Conservation (phyloP, 2,113 vertebrate genomes). For the Herpetotheres cachinnans region DNA sequence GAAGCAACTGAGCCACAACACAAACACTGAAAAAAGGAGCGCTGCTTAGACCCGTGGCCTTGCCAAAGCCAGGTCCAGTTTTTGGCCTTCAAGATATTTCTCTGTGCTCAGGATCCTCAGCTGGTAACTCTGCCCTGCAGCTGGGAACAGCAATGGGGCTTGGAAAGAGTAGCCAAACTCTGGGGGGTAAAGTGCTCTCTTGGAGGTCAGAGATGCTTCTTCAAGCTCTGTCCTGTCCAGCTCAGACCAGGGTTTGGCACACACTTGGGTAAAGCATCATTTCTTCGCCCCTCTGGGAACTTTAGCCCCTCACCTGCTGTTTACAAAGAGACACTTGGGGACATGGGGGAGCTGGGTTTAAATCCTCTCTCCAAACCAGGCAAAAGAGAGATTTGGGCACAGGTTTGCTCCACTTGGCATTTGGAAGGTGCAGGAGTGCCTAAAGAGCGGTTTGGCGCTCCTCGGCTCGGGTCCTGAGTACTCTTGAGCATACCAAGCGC, state of each 20-base stretch:
- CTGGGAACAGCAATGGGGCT: not conserved
- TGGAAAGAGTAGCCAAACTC: not conserved
- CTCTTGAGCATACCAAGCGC: accelerated
- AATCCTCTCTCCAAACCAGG: not conserved
- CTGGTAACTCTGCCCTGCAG: not conserved
- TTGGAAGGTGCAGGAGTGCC: not conserved
- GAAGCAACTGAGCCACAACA: not conserved
- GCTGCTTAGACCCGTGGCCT: not conserved
- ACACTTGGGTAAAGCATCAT: not conserved
- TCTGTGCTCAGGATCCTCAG: not conserved
- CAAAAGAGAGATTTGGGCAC: not conserved
- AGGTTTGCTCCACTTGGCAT: not conserved
- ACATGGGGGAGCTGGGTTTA: not conserved
- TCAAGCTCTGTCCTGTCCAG: not conserved
- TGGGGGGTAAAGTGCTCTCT: not conserved
- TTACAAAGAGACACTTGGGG: not conserved
- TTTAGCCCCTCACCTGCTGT: not conserved
- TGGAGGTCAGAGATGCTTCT: not conserved
- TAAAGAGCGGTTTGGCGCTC: not conserved
- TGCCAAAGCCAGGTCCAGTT: not conserved
- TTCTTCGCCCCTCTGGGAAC: not conserved
- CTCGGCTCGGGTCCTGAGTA: accelerated
- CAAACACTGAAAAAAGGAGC: not conserved
- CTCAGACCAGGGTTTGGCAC: not conserved
- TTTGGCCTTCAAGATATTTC: not conserved